Evolutionary conservation across 2,797 vertebrate species (phyloP).

Genomic region (Crocodylus rhombifer): DNA sequence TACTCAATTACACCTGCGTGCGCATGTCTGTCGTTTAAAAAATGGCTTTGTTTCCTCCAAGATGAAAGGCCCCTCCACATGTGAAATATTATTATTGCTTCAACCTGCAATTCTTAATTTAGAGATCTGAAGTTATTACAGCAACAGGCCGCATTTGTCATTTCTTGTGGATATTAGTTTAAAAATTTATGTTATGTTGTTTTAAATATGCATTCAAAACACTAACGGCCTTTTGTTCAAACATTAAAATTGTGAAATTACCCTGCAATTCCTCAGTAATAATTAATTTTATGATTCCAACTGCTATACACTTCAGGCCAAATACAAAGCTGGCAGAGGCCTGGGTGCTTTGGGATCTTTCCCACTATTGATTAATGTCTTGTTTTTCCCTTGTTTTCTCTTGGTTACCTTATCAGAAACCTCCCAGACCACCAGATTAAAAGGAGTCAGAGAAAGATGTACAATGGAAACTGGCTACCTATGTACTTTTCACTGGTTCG

Average conservation of each 20-base stretch:
- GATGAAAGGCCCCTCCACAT: neutral
- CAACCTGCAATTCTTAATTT: conserved; percentile 47
- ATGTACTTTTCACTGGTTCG: neutral
- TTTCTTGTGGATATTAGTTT: conserved; percentile 34
- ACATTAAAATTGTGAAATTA: conserved; percentile 36
- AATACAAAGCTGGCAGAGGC: neutral
- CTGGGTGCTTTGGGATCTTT: neutral
- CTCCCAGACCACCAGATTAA: neutral
- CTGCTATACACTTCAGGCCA: neutral
- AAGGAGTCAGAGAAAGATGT: neutral
- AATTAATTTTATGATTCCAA: conserved; percentile 52
- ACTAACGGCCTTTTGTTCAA: conserved; percentile 52
- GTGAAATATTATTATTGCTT: conserved; percentile 45
- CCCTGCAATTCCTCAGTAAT: conserved; percentile 38
- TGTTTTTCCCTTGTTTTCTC: neutral
- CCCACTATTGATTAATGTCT: neutral
- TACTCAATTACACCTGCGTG: conserved; percentile 17
- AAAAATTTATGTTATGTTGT: conserved; percentile 50
- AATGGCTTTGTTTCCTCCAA: conserved; percentile 36
- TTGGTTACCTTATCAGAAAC: neutral
- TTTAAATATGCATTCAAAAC: conserved; percentile 63
- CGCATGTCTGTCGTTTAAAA: conserved; percentile 9
- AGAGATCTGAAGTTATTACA: conserved; percentile 52
- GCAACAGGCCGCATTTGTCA: conserved; percentile 35
- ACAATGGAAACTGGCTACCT: neutral